Percentiles rank a stretch among this genome's conserved stretches.
These are phyloP conservation scores for Etheostoma nigrum DNA, from an alignment of 2,797 vertebrate species.

Conservation along the genomic window DNA sequence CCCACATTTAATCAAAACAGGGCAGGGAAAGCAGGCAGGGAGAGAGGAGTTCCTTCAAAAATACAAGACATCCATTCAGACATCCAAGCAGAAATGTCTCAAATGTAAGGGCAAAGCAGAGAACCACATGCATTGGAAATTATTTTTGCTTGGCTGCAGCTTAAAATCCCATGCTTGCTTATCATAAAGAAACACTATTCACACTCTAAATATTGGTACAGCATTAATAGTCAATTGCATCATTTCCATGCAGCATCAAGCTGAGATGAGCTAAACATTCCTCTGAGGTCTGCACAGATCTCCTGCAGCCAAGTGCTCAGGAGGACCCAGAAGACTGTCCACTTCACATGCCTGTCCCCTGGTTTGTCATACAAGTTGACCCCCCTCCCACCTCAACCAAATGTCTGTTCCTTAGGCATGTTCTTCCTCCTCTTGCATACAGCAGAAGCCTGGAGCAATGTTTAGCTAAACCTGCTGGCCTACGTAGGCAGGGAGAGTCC, in stretches of 20 bases:
- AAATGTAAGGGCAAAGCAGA: slow-evolving; percentile 25
- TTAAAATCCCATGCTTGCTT: slow-evolving; percentile 47
- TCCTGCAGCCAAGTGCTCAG: slow-evolving; percentile 11
- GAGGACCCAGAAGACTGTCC: slow-evolving; percentile 54
- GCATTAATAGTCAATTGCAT: slow-evolving; percentile 74
- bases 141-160: slow-evolving; percentile 55
- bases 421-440: slow-evolving; percentile 69
- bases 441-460: slow-evolving; percentile 86
- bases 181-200: slow-evolving; percentile 63
- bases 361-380: slow-evolving; percentile 58
- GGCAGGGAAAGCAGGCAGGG: background rate
- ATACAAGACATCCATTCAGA: slow-evolving; percentile 45
- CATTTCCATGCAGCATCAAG: slow-evolving; percentile 63
- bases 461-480: slow-evolving; percentile 90
- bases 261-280: slow-evolving; percentile 53
- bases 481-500: slow-evolving; percentile 88
- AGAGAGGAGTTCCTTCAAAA: slow-evolving; percentile 18
- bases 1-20: slow-evolving; percentile 24
- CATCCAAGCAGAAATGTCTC: background rate
- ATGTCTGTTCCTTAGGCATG: slow-evolving; percentile 65
- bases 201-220: slow-evolving; percentile 70
- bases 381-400: slow-evolving; percentile 33
- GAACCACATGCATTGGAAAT: slow-evolving; percentile 38
- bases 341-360: slow-evolving; percentile 42
- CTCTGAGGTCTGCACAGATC: slow-evolving; percentile 39